These are phyloP conservation scores for Drosophila miranda DNA, from an alignment of 1,140 invertebrate genomes.

Conservation along the genomic window DNA sequence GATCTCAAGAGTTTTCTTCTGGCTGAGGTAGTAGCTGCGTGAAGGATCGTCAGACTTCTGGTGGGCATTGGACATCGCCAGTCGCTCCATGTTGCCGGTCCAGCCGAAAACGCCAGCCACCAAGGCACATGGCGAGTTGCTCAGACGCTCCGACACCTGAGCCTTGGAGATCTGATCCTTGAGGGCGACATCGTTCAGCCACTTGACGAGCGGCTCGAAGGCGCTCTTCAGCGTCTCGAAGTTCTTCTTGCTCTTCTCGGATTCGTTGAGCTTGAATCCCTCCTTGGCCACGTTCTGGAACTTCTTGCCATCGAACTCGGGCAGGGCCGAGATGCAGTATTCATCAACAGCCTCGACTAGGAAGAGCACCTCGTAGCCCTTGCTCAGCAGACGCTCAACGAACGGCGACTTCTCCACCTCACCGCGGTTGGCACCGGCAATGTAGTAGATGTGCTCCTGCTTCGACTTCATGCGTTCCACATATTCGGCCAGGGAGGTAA, in stretches of 20 bases:
- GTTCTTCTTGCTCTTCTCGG: slow-evolving; percentile 91
- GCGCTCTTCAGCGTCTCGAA: slow-evolving; percentile 90
- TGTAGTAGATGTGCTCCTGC: slow-evolving; percentile 98
- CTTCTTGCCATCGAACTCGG: slow-evolving; percentile 99
- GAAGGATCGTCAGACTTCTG: slow-evolving; percentile 97
- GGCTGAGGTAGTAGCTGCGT: slow-evolving; percentile 94
- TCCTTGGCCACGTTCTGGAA: slow-evolving; percentile 99
- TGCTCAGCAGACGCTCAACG: slow-evolving; percentile 95
- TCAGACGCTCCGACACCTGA: slow-evolving; percentile 93
- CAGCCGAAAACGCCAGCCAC: slow-evolving; percentile 98
- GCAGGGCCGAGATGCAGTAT: slow-evolving; percentile 97
- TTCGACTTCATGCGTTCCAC: slow-evolving; percentile 98
- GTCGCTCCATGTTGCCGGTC: slow-evolving; percentile 99
- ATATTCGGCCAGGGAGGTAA: slow-evolving; percentile 94
- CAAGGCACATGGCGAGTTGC: slow-evolving; percentile 96
- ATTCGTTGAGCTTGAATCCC: slow-evolving; percentile 94
- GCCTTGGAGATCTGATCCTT: slow-evolving; percentile 94
- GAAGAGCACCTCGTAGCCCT: slow-evolving; percentile 98
- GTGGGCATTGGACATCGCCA: slow-evolving; percentile 98
- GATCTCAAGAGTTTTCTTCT: slow-evolving; percentile 99
- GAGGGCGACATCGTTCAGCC: slow-evolving; percentile 93
- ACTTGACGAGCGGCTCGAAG: slow-evolving; percentile 96
- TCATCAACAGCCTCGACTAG: slow-evolving; percentile 99
- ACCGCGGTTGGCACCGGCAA: slow-evolving; percentile 93
- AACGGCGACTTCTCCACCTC: slow-evolving; percentile 97